Evolutionary conservation across 2,888 invertebrate genomes (phyloP), one percentile per base, ranked within the genome.

Genomic region (Brachynemurus nebulosus): DNA sequence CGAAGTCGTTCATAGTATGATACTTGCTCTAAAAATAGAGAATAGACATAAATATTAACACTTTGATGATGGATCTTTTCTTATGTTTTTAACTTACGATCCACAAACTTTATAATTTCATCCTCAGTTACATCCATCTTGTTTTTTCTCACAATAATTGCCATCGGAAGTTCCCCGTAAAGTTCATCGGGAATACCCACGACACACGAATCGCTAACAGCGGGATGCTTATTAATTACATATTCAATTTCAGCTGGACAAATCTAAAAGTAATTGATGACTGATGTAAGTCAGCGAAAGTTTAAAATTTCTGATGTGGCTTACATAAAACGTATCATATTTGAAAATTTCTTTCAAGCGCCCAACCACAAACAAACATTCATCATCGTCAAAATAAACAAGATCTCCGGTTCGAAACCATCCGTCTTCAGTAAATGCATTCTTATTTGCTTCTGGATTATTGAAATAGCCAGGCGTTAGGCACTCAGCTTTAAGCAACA

Each of bases 321-420:
- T n/a, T n/a, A n/a, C n/a, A n/a, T n/a, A n/a, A n/a, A n/a, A n/a
- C n/a, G n/a, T n/a, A n/a, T 33, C 16, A 33, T 37, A 37, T 19
- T 19, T 37, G 2, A 37, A 37, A 1, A 37, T 1, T 9, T 37
- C 37, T 19, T 37, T 37, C 18, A 37, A 37, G 18, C 37, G 17
- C 12, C 37, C 37, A 8, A 19, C 11, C 11, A 37, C 20, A 16
- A 17, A 37, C 12, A 37, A 37, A 19, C 37, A 37, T 18, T 37
- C 8, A 20, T 37, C 37, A 37, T 37, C 19, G 12, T 37, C 37
- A 19, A 37, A 37, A 7, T 37, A 17, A 2, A 18, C 20, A 7
- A 37, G 12, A 19, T 37, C 37, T 2, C 37, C 37, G 12, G 37
- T 37, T 11, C 12, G 12, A 19, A 17, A 37, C 37, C 37, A 37